Evolutionary conservation across 2,888 invertebrate genomes (phyloP).

Genomic region (Bibio marci): DNA sequence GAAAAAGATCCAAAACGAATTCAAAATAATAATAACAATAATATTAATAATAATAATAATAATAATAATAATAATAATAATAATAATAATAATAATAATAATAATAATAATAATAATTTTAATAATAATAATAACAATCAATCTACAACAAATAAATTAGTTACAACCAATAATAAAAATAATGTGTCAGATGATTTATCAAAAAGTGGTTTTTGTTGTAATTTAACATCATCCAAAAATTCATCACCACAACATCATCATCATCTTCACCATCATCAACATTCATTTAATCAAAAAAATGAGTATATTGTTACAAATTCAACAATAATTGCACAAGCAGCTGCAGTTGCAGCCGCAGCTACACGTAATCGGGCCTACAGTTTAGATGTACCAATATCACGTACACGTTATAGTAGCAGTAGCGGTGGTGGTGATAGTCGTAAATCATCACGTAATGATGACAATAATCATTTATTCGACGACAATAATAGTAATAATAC

Average conservation of each 20-base stretch:
- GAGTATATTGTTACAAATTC: constrained; percentile 1
- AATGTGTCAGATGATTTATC: constrained; percentile 5
- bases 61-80: not conserved
- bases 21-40: constrained; percentile 1
- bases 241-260: constrained; percentile 13
- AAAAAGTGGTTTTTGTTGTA: constrained; percentile 19
- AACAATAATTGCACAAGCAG: constrained; percentile 16
- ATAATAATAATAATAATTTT: too few species aligned
- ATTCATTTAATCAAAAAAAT: too few species aligned
- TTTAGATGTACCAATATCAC: constrained; percentile 22
- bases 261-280: not conserved
- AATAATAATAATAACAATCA: constrained; percentile 18
- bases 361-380: constrained; percentile 27
- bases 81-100: not conserved
- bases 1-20: constrained; percentile 27
- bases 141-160: constrained; percentile 8
- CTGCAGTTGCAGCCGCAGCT: constrained; percentile 8
- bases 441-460: constrained; percentile 23
- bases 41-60: not conserved
- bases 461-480: constrained; percentile 15
- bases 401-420: constrained; percentile 22
- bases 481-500: constrained; percentile 27
- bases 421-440: constrained; percentile 24
- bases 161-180: constrained; percentile 4
- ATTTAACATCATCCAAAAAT: constrained; percentile 23